A percentile compares a stretch with the other conserved stretches of the same genome.
Evolutionary conservation across 2,888 invertebrate genomes (phyloP).

Genomic region (Phortica magna): DNA sequence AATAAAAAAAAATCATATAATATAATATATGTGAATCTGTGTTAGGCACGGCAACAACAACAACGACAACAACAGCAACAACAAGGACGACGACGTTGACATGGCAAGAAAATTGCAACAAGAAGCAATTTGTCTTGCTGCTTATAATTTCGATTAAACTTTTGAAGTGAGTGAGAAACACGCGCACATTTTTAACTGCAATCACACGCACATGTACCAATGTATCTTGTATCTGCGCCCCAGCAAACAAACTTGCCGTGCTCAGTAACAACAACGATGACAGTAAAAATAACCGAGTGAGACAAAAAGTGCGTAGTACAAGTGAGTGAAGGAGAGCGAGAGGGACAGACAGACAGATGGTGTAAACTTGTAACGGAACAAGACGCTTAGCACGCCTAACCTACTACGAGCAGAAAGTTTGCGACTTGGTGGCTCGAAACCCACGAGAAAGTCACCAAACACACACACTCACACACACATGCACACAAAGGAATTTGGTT

Average conservation of each 20-base stretch:
- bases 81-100: not conserved
- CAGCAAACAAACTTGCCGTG: constrained; percentile 45
- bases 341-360: constrained; percentile 13
- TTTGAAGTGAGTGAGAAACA: constrained; percentile 55
- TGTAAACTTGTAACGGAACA: constrained; percentile 18
- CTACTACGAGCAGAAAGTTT: constrained; percentile 23
- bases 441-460: not conserved
- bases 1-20: no score
- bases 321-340: constrained; percentile 50
- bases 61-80: no score
- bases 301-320: constrained; percentile 19
- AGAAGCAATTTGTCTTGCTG: constrained; percentile 72
- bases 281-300: not conserved
- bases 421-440: not conserved
- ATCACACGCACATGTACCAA: constrained; percentile 49
- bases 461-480: not conserved
- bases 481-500: not conserved
- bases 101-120: constrained; percentile 60
- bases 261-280: constrained; percentile 13
- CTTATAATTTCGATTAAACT: constrained; percentile 75
- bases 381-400: constrained; percentile 30
- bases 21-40: not conserved
- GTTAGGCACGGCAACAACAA: not conserved
- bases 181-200: constrained; percentile 9
- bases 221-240: constrained; percentile 49